Base-by-base conservation (phyloP, 2,797 vertebrate genomes). In the Periparus ater region DNA sequence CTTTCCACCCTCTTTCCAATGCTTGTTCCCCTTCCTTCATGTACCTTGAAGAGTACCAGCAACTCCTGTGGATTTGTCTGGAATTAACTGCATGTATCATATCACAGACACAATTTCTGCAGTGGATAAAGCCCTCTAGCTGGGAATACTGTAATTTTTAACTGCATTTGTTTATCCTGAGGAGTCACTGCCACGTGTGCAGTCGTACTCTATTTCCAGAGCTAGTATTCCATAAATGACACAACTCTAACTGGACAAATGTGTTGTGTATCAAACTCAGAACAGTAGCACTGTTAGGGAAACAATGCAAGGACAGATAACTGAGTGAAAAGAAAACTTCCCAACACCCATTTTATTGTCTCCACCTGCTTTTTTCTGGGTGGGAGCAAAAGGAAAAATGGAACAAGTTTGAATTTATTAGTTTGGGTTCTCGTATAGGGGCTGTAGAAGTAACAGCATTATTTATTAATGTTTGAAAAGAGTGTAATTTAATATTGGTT, bases 401-500 rank as follows among this genome's bases (percentile, higher is more conserved):
- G 63, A 85, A 70, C 32, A 72, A 85, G 40, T 8, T 76, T 78
- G 84, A 76, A 94, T 94, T 93, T 82, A 93, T 95, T 81, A 42
- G 45, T 88, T 58, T 92, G 70, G 57, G 53, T 48, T 89, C 48
- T 73, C 54, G 11, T 48, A 45, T 16, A 85, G 6, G n/a, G 54
- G 9, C n/a, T 81, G 72, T 77, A 85, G 65, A 95, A 86, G 29
- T 63, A 94, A 95, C 57, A 81, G 57, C 55, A 72, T 57, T 85
- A 94, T 95, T 90, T 96, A 96, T 95, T 95, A 85, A 80, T 85
- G 44, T 60, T 89, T 94, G 61, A 42, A 91, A 91, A 85, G 57
- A 92, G 42, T 42, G 47, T 72, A 95, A 96, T 94, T 96, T 95
- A 91, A 94, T 95, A 96, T 91, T 91, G 92, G 93, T 94, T 95